Evolutionary conservation across 2,888 invertebrate species (phyloP), one percentile per base, ranked within the genome.

Genomic region (Mongoloraphidia duomilia): DNA sequence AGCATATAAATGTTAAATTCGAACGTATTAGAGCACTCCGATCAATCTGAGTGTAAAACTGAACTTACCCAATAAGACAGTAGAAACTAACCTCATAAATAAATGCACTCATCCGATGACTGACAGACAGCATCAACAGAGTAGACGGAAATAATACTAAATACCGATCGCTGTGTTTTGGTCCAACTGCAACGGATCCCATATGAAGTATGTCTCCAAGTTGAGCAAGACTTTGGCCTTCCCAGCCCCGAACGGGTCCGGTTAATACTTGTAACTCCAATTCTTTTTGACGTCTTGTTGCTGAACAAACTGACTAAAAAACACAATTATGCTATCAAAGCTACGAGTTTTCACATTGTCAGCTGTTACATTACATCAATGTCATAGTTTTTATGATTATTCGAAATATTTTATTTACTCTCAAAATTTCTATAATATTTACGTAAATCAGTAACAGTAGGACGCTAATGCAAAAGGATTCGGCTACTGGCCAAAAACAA

Each of bases 201-300:
- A 95, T 90, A 62, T 90, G 86, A 55, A 91, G 71, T 13, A 96
- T 90, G 54, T 93, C 92, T 1, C 94, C 94, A 9, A 89, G 71
- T n/a, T 72, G 67, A 34, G 68, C 65, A 43, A 88, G 66, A 60
- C 82, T 84, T 65, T 84, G 82, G 4, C 95, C 93, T 61, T 95
- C 93, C 93, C 94, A 96, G 9, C 90, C 91, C 49, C 89, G 78
- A n/a, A 97, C 89, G 43, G 89, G 89, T 1, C 94, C 91, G 0
- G 88, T 89, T 55, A 97, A 75, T 49, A 98, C 90, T 71, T 97
- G 97, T 51, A 95, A 71, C 61, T 98, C 97, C 57, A 95, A 73
- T 70, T 98, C 96, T 66, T 94, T 95, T 64, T 96, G 93, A 12
- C 93, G 80, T 39, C 97, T 76, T 38, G 88, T 79, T 33, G 86